These are phyloP conservation scores for Amazona vittata DNA, from an alignment of 2,113 vertebrate genomes.

Conservation along the genomic window DNA sequence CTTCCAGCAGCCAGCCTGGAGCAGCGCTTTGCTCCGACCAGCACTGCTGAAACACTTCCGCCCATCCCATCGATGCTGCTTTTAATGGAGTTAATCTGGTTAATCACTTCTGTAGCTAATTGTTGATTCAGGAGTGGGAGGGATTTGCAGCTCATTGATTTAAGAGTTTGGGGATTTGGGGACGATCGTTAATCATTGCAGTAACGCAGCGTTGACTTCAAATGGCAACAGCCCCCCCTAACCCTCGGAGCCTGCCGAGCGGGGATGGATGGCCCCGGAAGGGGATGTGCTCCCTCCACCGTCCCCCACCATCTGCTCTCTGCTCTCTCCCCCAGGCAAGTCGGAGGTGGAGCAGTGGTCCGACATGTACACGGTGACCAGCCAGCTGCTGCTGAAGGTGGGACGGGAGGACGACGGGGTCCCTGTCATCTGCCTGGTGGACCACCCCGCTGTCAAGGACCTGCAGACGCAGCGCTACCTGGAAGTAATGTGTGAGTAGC, in stretches of 20 bases:
- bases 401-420: constrained; percentile 92
- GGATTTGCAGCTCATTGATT: constrained; percentile 49
- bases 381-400: constrained; percentile 88
- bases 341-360: constrained; percentile 89
- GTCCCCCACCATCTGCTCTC: not conserved
- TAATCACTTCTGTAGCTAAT: constrained; percentile 52
- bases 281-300: not conserved
- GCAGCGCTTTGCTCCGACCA: not conserved
- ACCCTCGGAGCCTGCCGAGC: not conserved
- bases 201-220: accelerated
- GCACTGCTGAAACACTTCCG: not conserved
- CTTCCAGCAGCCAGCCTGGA: not conserved
- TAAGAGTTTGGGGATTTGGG: constrained; percentile 12
- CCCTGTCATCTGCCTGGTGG: constrained; percentile 91
- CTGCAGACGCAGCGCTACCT: constrained; percentile 92
- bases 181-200: not conserved
- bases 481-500: constrained; percentile 94
- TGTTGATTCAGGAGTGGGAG: constrained; percentile 44
- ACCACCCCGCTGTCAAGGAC: constrained; percentile 95
- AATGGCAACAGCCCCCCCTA: not conserved
- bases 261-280: not conserved
- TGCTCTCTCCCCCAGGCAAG: constrained; percentile 71
- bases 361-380: constrained; percentile 94
- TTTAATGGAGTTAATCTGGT: constrained; percentile 56
- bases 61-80: not conserved